Percentiles rank a stretch among this genome's conserved stretches.
These are phyloP conservation scores for Endomychus coccineus DNA, from an alignment of 2,888 invertebrate genomes.

Conservation along the genomic window DNA sequence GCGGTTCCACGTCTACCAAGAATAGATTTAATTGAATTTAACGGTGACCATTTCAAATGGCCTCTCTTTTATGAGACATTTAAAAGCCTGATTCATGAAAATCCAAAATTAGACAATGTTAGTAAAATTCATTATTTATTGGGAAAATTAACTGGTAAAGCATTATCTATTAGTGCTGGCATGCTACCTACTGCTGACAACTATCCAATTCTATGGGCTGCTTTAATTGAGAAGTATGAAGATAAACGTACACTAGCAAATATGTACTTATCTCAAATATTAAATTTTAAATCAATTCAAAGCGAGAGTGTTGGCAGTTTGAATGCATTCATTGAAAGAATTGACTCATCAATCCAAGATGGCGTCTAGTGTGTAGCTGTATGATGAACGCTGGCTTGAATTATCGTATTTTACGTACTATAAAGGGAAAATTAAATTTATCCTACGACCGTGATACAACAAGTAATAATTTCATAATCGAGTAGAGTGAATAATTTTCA, in stretches of 20 bases:
- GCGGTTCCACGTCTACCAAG: constrained; percentile 4
- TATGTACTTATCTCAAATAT: too few relatives aligned
- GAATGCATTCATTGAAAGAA: too few relatives aligned
- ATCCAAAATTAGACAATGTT: constrained; percentile 4
- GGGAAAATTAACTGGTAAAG: constrained; percentile 8
- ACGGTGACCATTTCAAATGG: constrained; percentile 4
- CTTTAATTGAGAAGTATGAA: constrained; percentile 5
- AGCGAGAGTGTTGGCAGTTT: too few relatives aligned
- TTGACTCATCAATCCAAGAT: too few relatives aligned
- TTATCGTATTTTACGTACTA: too few relatives aligned
- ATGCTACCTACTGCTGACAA: constrained; percentile 3
- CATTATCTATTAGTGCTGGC: constrained; percentile 8
- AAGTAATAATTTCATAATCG: too few relatives aligned
- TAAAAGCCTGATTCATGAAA: constrained; percentile 11
- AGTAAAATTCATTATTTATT: constrained; percentile 6
- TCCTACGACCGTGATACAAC: too few relatives aligned
- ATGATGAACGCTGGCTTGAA: too few relatives aligned
- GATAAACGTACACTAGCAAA: constrained; percentile 5
- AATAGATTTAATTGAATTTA: constrained; percentile 7
- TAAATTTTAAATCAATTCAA: too few relatives aligned
- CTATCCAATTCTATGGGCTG: constrained; percentile 6
- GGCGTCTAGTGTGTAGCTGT: too few relatives aligned
- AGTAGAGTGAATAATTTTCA: too few relatives aligned
- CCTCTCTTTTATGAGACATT: constrained; percentile 11
- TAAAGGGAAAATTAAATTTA: too few relatives aligned